phyloP scores from a whole-genome alignment of 1,140 invertebrate species.

The Sycophaga agraensis region DNA sequence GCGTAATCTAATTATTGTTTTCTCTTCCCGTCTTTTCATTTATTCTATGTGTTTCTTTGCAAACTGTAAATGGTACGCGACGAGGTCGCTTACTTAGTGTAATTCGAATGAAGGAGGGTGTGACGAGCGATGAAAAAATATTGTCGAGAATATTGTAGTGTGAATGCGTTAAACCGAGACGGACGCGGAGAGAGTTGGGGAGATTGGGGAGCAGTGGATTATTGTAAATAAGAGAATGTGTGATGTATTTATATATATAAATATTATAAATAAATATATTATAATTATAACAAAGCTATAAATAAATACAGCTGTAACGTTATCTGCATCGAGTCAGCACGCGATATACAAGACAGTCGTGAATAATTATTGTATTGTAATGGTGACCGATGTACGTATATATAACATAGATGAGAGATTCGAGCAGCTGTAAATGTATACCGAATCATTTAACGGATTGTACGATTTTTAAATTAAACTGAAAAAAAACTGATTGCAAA shows the following conservation, averaged over 20 bases:
- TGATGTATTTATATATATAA: slow-evolving; percentile 47
- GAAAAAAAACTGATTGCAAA: slow-evolving; percentile 1
- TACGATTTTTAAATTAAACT: slow-evolving; percentile 21
- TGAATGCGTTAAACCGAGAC: not conserved
- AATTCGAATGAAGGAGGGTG: slow-evolving; percentile 1
- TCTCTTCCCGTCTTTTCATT: too few species aligned
- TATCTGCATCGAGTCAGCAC: too few species aligned
- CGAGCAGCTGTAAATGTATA: too few species aligned
- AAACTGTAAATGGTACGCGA: not conserved
- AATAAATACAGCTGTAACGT: slow-evolving; percentile 13
- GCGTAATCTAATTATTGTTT: slow-evolving; percentile 1
- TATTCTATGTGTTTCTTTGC: not conserved
- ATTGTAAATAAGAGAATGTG: slow-evolving; percentile 49
- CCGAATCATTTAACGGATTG: not conserved
- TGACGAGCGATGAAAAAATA: too few species aligned
- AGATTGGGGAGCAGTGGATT: not conserved
- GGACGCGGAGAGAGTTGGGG: slow-evolving; percentile 6
- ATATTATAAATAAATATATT: slow-evolving; percentile 1
- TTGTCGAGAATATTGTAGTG: too few species aligned
- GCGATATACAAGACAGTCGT: too few species aligned
- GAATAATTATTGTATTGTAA: too few species aligned
- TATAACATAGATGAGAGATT: too few species aligned
- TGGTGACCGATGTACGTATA: too few species aligned
- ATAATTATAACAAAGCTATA: slow-evolving; percentile 11
- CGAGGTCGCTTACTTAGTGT: not conserved